phyloP scores from a whole-genome alignment of 2,888 invertebrate species.

The Erebia ligea region DNA sequence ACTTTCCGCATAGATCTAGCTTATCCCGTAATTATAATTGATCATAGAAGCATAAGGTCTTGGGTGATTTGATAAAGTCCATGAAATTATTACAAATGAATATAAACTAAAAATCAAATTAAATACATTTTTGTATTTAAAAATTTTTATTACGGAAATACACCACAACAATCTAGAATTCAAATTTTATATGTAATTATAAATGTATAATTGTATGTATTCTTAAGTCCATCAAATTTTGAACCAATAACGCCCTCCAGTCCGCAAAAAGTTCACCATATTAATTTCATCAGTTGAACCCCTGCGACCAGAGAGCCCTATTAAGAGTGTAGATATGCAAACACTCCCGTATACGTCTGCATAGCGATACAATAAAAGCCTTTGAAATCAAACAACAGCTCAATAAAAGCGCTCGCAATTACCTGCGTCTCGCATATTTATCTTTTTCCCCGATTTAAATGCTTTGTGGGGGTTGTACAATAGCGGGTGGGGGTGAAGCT shows the following conservation, averaged over 20 bases:
- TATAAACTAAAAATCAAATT: too few species aligned
- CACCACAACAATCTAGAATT: too few species aligned
- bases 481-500: conserved; percentile 69
- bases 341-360: conserved; percentile 44
- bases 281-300: conserved; percentile 18
- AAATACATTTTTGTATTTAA: too few species aligned
- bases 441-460: conserved; percentile 76
- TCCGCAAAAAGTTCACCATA: conserved; percentile 15
- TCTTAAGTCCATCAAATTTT: too few species aligned
- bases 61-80: too few species aligned
- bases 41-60: too few species aligned
- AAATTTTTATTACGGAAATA: too few species aligned
- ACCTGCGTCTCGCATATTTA: conserved; percentile 78
- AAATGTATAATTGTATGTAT: too few species aligned
- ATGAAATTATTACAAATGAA: too few species aligned
- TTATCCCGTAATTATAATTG: too few species aligned
- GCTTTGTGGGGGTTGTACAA: conserved; percentile 72
- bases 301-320: conserved; percentile 12
- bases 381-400: conserved; percentile 78
- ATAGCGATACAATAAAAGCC: conserved; percentile 63
- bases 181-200: too few species aligned
- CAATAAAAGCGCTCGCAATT: conserved; percentile 77
- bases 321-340: conserved; percentile 29
- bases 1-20: too few species aligned
- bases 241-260: neutral